Percentiles rank a stretch among this genome's conserved stretches.
Evolutionary conservation across 2,888 invertebrate species (phyloP).

Genomic region (Melipona beecheii): DNA sequence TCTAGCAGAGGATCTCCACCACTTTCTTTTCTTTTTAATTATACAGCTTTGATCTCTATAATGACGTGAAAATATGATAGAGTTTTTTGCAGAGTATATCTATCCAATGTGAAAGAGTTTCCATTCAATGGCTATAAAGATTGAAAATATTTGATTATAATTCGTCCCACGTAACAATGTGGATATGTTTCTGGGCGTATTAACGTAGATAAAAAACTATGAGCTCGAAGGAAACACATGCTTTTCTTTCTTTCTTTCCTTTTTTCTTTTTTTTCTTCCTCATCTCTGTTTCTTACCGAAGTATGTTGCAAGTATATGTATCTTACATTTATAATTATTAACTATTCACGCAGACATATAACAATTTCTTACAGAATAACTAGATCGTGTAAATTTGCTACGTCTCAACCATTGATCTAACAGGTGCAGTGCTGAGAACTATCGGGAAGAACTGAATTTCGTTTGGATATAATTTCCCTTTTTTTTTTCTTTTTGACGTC

Average conservation of each 20-base stretch:
- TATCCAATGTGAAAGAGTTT: slow-evolving; percentile 31
- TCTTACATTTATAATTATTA: slow-evolving; percentile 53
- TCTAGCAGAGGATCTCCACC: slow-evolving; percentile 10
- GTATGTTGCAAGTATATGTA: slow-evolving; percentile 40
- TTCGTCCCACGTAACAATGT: slow-evolving; percentile 35
- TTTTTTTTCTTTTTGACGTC: slow-evolving; percentile 7
- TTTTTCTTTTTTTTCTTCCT: not conserved
- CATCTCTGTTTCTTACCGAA: slow-evolving; percentile 15
- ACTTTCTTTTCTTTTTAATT: slow-evolving; percentile 11
- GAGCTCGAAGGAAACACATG: slow-evolving; percentile 35
- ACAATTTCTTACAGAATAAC: slow-evolving; percentile 65
- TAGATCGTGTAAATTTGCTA: slow-evolving; percentile 51
- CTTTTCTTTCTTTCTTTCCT: slow-evolving; percentile 2
- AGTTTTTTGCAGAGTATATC: slow-evolving; percentile 4
- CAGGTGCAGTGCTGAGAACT: slow-evolving; percentile 55
- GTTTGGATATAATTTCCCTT: not conserved
- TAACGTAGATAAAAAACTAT: slow-evolving; percentile 39
- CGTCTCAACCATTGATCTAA: slow-evolving; percentile 58
- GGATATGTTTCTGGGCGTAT: slow-evolving; percentile 58
- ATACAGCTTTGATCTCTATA: slow-evolving; percentile 14
- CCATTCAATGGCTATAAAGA: slow-evolving; percentile 41
- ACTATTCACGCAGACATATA: slow-evolving; percentile 56
- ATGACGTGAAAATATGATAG: slow-evolving; percentile 15
- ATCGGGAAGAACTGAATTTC: slow-evolving; percentile 41
- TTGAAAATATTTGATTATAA: slow-evolving; percentile 64